These are phyloP conservation scores for Cremastinae sp. DNA, from an alignment of 2,888 invertebrate species.

Conservation along the genomic window DNA sequence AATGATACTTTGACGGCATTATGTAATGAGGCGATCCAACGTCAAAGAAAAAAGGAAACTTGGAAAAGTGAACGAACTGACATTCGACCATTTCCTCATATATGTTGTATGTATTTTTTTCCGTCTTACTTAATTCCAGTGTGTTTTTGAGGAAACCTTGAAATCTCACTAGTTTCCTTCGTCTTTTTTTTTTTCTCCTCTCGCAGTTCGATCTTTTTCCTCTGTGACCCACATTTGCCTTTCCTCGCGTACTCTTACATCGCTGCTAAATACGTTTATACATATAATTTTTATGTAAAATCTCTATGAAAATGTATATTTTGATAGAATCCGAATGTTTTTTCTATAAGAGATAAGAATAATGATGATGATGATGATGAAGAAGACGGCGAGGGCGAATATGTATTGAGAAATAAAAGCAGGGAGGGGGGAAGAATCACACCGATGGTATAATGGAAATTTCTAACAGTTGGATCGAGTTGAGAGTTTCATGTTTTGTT, in stretches of 20 bases:
- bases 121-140: slow-evolving; percentile 29
- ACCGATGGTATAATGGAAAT: too few relatives aligned
- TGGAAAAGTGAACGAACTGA: neutral
- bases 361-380: neutral
- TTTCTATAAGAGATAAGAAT: neutral
- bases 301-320: neutral
- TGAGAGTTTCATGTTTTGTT: too few relatives aligned
- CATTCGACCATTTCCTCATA: slow-evolving; percentile 49
- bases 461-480: too few relatives aligned
- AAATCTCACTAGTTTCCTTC: slow-evolving; percentile 11
- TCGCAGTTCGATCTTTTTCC: slow-evolving; percentile 34
- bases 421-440: too few relatives aligned
- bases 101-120: slow-evolving; percentile 51
- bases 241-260: slow-evolving; percentile 28
- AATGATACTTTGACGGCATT: slow-evolving; percentile 51
- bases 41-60: slow-evolving; percentile 31
- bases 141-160: slow-evolving; percentile 54
- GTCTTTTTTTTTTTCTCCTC: slow-evolving; percentile 26
- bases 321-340: too few relatives aligned
- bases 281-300: too few relatives aligned
- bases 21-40: slow-evolving; percentile 42
- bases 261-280: slow-evolving; percentile 27
- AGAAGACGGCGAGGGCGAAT: too few relatives aligned
- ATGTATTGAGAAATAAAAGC: too few relatives aligned
- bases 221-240: slow-evolving; percentile 42